Base-by-base conservation (phyloP, 2,797 vertebrate species). In the Podarcis lilfordi region DNA sequence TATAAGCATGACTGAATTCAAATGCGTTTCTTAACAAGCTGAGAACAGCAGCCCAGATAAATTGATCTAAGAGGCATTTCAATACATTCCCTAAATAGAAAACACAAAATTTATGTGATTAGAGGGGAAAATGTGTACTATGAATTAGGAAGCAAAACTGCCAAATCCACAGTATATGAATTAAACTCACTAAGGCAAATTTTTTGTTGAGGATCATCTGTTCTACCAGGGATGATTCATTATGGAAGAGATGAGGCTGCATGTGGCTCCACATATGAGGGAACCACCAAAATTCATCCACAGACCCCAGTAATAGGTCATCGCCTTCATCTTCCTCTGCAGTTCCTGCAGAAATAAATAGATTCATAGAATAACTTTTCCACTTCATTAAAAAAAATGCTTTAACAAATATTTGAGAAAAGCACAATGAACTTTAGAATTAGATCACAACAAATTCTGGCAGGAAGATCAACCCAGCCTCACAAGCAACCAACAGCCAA, bases 231-330 rank as follows among this genome's bases (percentile, higher is more conserved):
- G 98, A 98, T 0, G 98, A 98, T 93, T 98, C 98, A 9, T 99
- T 99, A 96, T 98, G 98, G 95, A 99, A 98, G 90, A 98, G 98
- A 87, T 98, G 98, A 91, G 98, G 98, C 96, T 98, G 98, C 98
- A 98, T 98, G 96, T 99, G 98, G 92, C 98, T 99, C 98, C 98
- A 99, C 98, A 99, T 99, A 93, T 99, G 98, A 88, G 98, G 98
- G 92, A 99, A 99, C 98, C 98, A 99, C 98, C 98, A 99, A 96
- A 99, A 99, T 94, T 99, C 98, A 93, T 98, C 97, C 66, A 98
- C 98, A 43, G 98, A 98, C 35, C 97, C 97, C 91, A 99, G 79
- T 76, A 99, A 94, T 76, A 97, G 95, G 93, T 99, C 99, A 43
- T 99, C 99, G 0, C 99, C 99, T 82, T 98, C 97, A 61, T 99